Conservation (phyloP, 2,113 vertebrate genomes). For the Etia nguti region DNA sequence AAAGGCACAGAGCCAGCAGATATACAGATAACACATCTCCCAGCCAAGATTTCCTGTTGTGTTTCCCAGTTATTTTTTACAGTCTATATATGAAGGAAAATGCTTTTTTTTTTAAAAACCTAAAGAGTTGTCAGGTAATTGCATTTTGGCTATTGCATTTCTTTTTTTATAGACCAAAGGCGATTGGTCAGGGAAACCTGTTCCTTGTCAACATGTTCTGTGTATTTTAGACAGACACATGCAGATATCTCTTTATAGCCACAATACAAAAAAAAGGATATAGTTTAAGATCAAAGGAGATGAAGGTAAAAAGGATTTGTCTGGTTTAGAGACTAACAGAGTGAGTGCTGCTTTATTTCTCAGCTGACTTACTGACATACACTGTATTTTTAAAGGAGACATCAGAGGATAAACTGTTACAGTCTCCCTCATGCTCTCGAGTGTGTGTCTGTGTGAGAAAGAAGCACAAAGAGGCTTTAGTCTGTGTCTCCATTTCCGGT, state of each 20-base stretch:
- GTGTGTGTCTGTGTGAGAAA: neutral
- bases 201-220: neutral
- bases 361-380: neutral
- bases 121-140: neutral
- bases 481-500: constrained; percentile 50
- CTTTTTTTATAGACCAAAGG: neutral
- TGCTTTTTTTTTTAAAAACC: neutral
- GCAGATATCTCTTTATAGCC: neutral
- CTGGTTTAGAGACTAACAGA: neutral
- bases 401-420: neutral
- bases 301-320: neutral
- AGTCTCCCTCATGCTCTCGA: neutral
- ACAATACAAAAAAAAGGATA: neutral
- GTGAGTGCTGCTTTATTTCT: neutral
- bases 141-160: neutral
- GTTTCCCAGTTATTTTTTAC: neutral
- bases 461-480: constrained; percentile 2
- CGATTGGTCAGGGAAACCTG: neutral
- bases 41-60: neutral
- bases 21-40: neutral
- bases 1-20: neutral
- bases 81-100: neutral
- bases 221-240: neutral
- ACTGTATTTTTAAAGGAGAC: neutral
- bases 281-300: neutral